Conservation (phyloP, 1,140 invertebrate genomes). For the Ceratina australensis region DNA sequence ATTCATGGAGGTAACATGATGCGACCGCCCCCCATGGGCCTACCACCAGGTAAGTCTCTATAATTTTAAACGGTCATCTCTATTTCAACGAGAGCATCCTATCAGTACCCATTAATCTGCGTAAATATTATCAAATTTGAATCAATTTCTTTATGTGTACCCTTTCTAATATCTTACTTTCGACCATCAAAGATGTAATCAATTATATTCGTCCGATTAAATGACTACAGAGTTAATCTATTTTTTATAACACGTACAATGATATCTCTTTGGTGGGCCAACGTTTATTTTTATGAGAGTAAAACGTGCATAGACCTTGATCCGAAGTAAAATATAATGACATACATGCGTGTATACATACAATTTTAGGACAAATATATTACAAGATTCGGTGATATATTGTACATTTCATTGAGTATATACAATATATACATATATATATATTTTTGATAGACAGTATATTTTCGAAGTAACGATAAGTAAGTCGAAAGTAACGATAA, state of each 20-base stretch:
- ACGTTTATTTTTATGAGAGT: slow-evolving; percentile 3
- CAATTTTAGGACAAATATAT: slow-evolving; percentile 7
- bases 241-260: neutral
- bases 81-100: slow-evolving; percentile 28
- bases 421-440: neutral
- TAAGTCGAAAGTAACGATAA: neutral
- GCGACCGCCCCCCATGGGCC: slow-evolving; percentile 85
- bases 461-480: neutral
- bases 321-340: slow-evolving; percentile 11
- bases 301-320: neutral
- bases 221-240: neutral
- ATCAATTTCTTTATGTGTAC: slow-evolving; percentile 23
- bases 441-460: neutral
- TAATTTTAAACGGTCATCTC: slow-evolving; percentile 41
- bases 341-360: neutral
- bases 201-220: neutral
- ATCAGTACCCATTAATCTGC: slow-evolving; percentile 19
- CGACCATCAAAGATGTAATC: slow-evolving; percentile 12
- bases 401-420: slow-evolving; percentile 9
- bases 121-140: slow-evolving; percentile 20
- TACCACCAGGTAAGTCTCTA: slow-evolving; percentile 85
- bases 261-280: slow-evolving; percentile 2
- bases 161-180: slow-evolving; percentile 16
- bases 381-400: neutral
- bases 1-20: slow-evolving; percentile 86